Evolutionary conservation across 1,140 invertebrate species (phyloP), one percentile per base, ranked within the genome.

Genomic region (Antheraea pernyi): DNA sequence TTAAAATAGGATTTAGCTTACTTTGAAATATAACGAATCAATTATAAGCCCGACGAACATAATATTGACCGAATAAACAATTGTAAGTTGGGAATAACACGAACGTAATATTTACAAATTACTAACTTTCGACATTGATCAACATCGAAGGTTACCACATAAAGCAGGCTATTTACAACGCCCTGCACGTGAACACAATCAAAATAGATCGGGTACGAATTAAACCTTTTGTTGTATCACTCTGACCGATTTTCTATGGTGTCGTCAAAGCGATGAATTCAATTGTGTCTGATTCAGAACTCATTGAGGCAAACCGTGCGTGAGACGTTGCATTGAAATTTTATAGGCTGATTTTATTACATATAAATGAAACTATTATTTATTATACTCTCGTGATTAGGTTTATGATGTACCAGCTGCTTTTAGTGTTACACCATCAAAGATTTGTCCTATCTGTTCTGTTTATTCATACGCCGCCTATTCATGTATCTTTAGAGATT

Each of bases 301-400:
- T 81, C 80, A 86, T 85, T 89, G 82, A 84, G 73, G 81, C 74
- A 84, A 83, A 83, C 77, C 77, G 76, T 80, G 77, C 79, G 79
- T 82, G 85, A 86, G 85, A 85, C 80, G 83, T 76, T 79, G 77
- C 80, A 86, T 84, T 83, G 81, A 84, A 82, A 81, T 81, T 89
- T 89, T 89, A 88, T 89, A 82, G 22, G 85, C 81, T 79, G 70
- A 66, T 85, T 91, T 89, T 91, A 91, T 89, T 85, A 85, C 78
- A 77, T 85, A 80, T 88, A 91, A 89, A 89, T 89, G 86, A 89
- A 85, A 81, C 84, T 79, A 85, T 89, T 88, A 88, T 83, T 83
- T n/a, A 85, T 88, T 86, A 91, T 88, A 80, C 83, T 85, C 74
- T 70, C 75, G 79, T 84, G 83, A 86, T 89, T 86, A 82, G 81